Conservation (phyloP, 2,113 vertebrate species). For the Limanda limanda region DNA sequence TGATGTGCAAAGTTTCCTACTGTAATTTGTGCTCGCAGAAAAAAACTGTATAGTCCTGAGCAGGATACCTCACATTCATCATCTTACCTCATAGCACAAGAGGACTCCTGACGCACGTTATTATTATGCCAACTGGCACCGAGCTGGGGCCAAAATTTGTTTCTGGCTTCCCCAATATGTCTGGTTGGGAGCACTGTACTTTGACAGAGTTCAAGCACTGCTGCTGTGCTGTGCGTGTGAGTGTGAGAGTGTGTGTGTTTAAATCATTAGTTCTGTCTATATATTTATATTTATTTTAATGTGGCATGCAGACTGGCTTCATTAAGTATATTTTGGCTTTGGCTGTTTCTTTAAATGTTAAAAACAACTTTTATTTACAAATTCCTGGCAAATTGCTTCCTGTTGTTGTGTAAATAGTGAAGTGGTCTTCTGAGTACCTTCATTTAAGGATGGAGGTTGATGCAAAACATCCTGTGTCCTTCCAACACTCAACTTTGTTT, state of each 20-base stretch:
- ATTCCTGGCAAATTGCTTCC: conserved; percentile 2
- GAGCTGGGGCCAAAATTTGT: conserved; percentile 49
- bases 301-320: conserved; percentile 2
- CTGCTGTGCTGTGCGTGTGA: conserved; percentile 5
- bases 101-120: conserved; percentile 31
- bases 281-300: conserved; percentile 10
- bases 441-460: too few relatives aligned
- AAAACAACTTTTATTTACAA: conserved; percentile 1
- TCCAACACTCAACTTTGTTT: background rate
- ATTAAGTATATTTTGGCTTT: background rate
- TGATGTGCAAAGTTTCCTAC: conserved; percentile 43
- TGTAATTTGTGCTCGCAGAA: conserved; percentile 46
- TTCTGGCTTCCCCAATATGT: conserved; percentile 58
- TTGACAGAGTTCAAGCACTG: conserved; percentile 30
- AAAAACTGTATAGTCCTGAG: conserved; percentile 35
- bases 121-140: conserved; percentile 60
- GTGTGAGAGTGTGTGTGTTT: conserved; percentile 12
- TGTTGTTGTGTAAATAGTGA: background rate
- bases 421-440: background rate
- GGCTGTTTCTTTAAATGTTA: conserved; percentile 2
- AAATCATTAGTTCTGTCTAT: conserved; percentile 33
- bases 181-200: conserved; percentile 45
- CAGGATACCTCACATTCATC: conserved; percentile 66
- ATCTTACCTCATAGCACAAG: conserved; percentile 70
- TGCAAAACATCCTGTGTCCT: background rate